Base-by-base conservation (phyloP, 2,888 invertebrate genomes). In the Argyra leucocephala region DNA sequence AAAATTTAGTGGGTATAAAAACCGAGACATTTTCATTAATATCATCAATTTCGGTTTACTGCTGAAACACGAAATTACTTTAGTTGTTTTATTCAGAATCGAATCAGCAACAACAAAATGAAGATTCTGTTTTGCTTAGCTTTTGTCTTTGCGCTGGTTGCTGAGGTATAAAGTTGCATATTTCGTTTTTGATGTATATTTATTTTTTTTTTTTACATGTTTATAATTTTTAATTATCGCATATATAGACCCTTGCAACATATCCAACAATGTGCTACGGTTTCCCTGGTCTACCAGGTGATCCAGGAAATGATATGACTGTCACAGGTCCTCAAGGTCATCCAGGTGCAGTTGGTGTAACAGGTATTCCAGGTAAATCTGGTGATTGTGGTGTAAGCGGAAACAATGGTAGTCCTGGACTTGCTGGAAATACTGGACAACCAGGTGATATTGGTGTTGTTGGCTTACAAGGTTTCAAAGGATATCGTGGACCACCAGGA, bases 71-170 rank as follows among this genome's bases (percentile, higher is more conserved):
- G 48, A 48, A 48, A 48, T 48, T 48, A 48, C 48, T 48, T 48
- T 18, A 48, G 48, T 48, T 18, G 48, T 48, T 48, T 48, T 48
- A 48, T 3, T 48, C 31, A 48, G n/a, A 48, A 48, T 48, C 48
- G 2, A 48, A 48, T 18, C 18, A 48, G 15, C 48, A 48, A 48
- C 48, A 48, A 48, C 48, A 48, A 15, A 18, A 48, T 48, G 48
- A 48, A 48, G n/a, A 18, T 48, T 48, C 48, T 48, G 48, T 48
- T n/a, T 48, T 48, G 48, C 48, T 48, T 48, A 48, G 48, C n/a
- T 48, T 48, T 48, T 48, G 18, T 15, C 18, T 18, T 48, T 48
- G n/a, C 18, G 4, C 18, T 18, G 12, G 15, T 48, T 48, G 12
- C 48, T 12, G 48, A 48, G 48, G 48, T 48, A n/a, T n/a, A n/a